Percentiles rank a stretch among this genome's conserved stretches.
These are phyloP conservation scores for Cephus rjabovi DNA, from an alignment of 2,888 invertebrate species.

Conservation along the genomic window DNA sequence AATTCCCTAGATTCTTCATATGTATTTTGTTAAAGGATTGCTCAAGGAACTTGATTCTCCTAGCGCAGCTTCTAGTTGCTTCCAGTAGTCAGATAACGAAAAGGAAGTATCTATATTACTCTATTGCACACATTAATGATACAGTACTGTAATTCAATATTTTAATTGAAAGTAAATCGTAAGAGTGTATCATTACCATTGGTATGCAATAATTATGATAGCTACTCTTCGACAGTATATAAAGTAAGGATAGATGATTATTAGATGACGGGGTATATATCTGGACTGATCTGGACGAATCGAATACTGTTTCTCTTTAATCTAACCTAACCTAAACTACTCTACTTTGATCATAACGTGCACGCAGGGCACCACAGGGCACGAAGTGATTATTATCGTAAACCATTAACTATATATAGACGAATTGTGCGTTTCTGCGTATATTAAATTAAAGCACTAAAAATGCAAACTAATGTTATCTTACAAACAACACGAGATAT, in stretches of 20 bases:
- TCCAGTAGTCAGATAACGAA: background rate
- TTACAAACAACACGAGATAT: background rate
- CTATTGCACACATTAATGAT: background rate
- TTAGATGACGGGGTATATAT: background rate
- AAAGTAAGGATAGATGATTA: background rate
- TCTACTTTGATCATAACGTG: background rate
- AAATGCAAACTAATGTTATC: background rate
- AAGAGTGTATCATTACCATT: background rate
- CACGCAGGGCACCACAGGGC: background rate
- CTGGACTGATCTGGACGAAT: background rate
- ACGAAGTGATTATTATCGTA: background rate
- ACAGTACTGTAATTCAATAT: background rate
- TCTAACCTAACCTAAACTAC: background rate
- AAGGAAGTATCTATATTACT: background rate
- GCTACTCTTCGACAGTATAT: background rate
- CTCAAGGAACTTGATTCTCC: too few relatives aligned
- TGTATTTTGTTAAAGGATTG: too few relatives aligned
- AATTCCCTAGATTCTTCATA: background rate
- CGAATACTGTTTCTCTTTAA: background rate
- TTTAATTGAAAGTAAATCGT: background rate
- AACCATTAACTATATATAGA: background rate
- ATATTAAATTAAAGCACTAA: background rate
- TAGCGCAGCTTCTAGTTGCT: too few relatives aligned
- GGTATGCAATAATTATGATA: background rate
- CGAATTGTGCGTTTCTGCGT: background rate